These are phyloP conservation scores for Dromaius novaehollandiae DNA, from an alignment of 2,113 vertebrate genomes.

Conservation along the genomic window DNA sequence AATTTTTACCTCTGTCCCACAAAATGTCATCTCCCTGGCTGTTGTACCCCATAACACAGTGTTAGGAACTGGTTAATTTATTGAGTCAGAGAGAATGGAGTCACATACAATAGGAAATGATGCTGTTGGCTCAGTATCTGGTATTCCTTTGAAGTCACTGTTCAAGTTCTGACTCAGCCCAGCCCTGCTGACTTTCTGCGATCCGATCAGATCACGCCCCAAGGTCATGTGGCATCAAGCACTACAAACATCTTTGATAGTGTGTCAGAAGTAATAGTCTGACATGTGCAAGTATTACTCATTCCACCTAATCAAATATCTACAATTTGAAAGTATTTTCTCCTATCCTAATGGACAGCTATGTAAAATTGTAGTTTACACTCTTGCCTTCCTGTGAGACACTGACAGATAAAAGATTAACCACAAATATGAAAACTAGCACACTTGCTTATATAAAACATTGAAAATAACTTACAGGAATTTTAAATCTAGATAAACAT, in stretches of 20 bases:
- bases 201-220: conserved; percentile 29
- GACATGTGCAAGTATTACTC: conserved; percentile 9
- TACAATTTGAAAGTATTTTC: not conserved
- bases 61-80: conserved; percentile 43
- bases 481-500: not conserved
- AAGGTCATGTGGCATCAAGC: not conserved
- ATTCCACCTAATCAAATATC: not conserved
- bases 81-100: not conserved
- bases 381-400: not conserved
- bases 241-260: not conserved
- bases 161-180: conserved; percentile 52
- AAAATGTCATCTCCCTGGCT: not conserved
- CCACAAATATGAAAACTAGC: not conserved
- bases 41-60: not conserved
- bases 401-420: not conserved
- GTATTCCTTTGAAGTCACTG: conserved; percentile 59
- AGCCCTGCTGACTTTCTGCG: not conserved
- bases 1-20: not conserved
- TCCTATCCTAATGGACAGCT: not conserved
- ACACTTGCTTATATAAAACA: not conserved
- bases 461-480: not conserved
- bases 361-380: not conserved
- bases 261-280: not conserved
- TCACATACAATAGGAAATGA: no score
- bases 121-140: no score